Evolutionary conservation across 2,888 invertebrate species (phyloP), one percentile per base, ranked within the genome.

Genomic region (Tetragonula carbonaria): DNA sequence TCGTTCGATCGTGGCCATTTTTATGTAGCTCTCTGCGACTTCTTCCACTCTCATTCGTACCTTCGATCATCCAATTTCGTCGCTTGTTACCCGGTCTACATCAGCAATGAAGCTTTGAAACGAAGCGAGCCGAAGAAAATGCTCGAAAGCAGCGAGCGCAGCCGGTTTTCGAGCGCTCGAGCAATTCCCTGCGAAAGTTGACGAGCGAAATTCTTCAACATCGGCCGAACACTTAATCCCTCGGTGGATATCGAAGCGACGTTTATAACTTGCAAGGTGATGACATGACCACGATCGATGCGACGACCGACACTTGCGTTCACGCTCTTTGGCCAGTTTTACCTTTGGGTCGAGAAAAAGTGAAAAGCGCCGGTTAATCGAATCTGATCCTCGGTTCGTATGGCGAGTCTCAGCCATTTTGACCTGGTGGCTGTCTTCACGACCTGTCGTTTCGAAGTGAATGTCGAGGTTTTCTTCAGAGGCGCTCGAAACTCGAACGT

Each of bases 211-310:
- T 80, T 76, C 67, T 59, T 55, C 38, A 38, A 38, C 38, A 23
- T 21, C 6, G 38, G 23, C 28, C 11, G 33, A 11, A 6, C 59
- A 38, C 21, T 33, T 51, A 18, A 74, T 66, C 51, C 38, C 21
- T 67, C 14, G 18, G 4, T 23, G 66, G 50, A 50, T 51, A 74
- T 72, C 65, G 38, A 33, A 38, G 51, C 38, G 50, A 33, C 70
- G 68, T 76, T 77, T 82, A 65, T 85, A 86, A 86, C 80, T 85
- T 82, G 76, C 82, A 76, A 57, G 57, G 13, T 63, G 80, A 80
- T 75, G 85, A 75, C 78, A 71, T 75, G 78, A 33, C 72, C 70
- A 33, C 51, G 71, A 38, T n/a, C 50, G 66, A 66, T 53, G 53
- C 33, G 76, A 33, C 74, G 63, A 59, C 55, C 63, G 63, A 50